Evolutionary conservation across 2,888 invertebrate species (phyloP).

Genomic region (Xylota segnis): DNA sequence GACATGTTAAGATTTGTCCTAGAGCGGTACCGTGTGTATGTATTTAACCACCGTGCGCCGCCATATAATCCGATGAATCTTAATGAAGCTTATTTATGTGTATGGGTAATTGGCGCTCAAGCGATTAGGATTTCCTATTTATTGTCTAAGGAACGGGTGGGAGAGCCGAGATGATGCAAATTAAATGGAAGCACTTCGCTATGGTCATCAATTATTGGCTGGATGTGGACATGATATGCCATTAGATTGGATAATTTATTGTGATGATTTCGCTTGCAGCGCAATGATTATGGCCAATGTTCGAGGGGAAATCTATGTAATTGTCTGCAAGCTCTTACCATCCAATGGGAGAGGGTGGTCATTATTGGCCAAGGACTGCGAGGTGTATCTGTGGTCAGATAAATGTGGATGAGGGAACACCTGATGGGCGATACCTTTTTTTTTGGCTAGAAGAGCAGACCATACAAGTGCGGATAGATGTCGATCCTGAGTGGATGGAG

Average conservation of each 20-base stretch:
- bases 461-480: too few species aligned
- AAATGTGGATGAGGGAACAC: too few species aligned
- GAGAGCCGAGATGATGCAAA: conserved; percentile 55
- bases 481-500: too few species aligned
- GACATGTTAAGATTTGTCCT: conserved; percentile 76
- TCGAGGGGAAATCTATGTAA: conserved; percentile 20
- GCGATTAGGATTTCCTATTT: conserved; percentile 55
- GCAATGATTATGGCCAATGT: conserved; percentile 33
- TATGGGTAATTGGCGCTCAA: conserved; percentile 61
- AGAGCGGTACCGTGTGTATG: conserved; percentile 55
- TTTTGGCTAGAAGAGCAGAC: too few species aligned
- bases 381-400: not conserved
- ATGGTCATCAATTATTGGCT: conserved; percentile 47
- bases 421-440: too few species aligned
- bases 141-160: conserved; percentile 40
- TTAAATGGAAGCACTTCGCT: conserved; percentile 49
- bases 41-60: conserved; percentile 33
- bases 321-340: conserved; percentile 22
- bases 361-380: not conserved
- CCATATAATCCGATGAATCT: conserved; percentile 66
- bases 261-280: conserved; percentile 57
- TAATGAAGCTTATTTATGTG: conserved; percentile 72
- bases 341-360: not conserved
- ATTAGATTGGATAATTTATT: conserved; percentile 72
- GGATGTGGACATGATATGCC: conserved; percentile 52